phyloP scores from a whole-genome alignment of 2,888 invertebrate genomes.

The Spilarctia lutea region DNA sequence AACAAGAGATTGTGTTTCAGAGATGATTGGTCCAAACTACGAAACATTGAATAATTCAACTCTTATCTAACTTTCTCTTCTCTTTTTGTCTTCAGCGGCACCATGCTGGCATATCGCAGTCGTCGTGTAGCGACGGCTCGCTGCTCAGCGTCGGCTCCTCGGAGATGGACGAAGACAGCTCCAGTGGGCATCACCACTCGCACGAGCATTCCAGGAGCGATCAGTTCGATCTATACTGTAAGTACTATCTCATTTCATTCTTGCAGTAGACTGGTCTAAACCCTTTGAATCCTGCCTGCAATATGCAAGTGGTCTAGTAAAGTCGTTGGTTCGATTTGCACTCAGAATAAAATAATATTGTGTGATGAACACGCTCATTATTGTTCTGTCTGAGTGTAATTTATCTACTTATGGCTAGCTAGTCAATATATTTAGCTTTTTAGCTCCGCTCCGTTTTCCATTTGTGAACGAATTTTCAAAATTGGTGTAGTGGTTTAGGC shows the following conservation, averaged over 20 bases:
- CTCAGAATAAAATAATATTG: no score
- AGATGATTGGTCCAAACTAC: not conserved
- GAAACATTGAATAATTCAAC: not conserved
- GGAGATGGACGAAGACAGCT: conserved; percentile 89
- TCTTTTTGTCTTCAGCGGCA: conserved; percentile 70
- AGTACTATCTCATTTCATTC: conserved; percentile 14
- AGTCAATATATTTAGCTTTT: no score
- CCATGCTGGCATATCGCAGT: conserved; percentile 85
- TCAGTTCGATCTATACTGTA: conserved; percentile 76
- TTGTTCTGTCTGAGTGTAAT: no score
- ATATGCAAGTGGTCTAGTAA: no score
- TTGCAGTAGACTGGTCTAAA: not conserved
- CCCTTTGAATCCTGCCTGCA: no score
- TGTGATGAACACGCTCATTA: no score
- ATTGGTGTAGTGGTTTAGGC: no score
- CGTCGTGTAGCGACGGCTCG: conserved; percentile 91
- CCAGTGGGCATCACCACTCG: conserved; percentile 74
- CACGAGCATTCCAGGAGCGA: conserved; percentile 75
- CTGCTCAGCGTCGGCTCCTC: conserved; percentile 93
- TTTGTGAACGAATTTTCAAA: no score
- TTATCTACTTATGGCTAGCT: no score
- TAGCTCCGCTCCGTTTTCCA: no score
- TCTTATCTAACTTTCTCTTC: conserved; percentile 16
- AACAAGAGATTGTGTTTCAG: not conserved
- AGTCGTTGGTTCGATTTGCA: no score